Percentiles rank a stretch among this genome's conserved stretches.
Conservation (phyloP, 2,113 vertebrate genomes). For the Garra rufa region DNA sequence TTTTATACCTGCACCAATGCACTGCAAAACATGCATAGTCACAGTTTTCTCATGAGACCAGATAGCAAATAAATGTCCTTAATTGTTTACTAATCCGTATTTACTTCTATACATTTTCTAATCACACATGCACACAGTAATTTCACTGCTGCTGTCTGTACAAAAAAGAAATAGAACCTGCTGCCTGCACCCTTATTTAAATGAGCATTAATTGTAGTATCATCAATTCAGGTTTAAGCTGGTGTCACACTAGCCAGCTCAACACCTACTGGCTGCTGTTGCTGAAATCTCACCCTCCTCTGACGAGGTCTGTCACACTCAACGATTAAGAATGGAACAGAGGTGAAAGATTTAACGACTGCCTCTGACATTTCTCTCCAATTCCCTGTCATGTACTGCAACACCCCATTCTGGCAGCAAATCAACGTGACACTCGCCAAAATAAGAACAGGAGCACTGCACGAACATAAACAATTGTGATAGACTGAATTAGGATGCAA, state of each 20-base stretch:
- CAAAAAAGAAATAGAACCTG: background rate
- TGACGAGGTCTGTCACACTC: conserved; percentile 1
- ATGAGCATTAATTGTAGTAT: background rate
- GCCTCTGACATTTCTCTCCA: conserved; percentile 9
- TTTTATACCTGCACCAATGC: background rate
- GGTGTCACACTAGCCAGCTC: background rate
- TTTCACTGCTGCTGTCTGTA: background rate
- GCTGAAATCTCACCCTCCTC: conserved; percentile 18
- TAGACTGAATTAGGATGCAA: conserved; percentile 15
- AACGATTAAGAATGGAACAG: conserved; percentile 29
- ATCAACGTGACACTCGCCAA: background rate
- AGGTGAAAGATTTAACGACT: conserved; percentile 26
- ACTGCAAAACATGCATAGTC: background rate
- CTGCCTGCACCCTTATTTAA: background rate
- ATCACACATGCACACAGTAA: background rate
- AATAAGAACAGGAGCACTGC: background rate
- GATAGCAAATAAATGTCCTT: background rate
- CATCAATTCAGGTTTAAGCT: conserved; percentile 6
- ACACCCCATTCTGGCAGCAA: background rate
- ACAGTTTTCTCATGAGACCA: background rate
- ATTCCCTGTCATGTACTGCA: background rate
- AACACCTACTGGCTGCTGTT: background rate
- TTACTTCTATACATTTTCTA: background rate
- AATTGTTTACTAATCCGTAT: background rate
- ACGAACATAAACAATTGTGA: background rate